Conservation (phyloP, 2,797 vertebrate genomes). For the Tarsius wallacei region DNA sequence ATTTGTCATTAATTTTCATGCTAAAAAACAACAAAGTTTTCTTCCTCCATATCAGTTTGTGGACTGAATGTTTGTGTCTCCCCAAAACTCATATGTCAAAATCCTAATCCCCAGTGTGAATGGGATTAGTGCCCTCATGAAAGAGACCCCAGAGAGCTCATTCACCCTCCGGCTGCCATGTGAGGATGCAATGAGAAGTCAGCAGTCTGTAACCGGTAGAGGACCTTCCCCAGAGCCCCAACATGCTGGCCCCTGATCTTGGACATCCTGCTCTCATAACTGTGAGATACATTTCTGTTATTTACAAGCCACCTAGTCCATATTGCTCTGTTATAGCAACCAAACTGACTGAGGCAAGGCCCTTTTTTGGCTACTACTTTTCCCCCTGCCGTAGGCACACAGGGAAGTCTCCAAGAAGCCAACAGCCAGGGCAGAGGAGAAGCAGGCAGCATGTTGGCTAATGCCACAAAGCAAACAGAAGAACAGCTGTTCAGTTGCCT, state of each 20-base stretch:
- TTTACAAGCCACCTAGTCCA: too few relatives aligned
- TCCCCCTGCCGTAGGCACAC: neutral
- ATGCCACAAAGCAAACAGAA: rapidly evolving
- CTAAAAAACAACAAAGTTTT: neutral
- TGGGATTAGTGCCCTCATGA: neutral
- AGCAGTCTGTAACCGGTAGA: neutral
- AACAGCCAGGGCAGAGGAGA: too few relatives aligned
- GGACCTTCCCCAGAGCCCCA: neutral
- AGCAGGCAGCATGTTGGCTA: rapidly evolving
- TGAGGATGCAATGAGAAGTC: too few relatives aligned
- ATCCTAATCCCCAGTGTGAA: neutral
- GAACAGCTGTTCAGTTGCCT: neutral
- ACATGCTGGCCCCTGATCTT: neutral
- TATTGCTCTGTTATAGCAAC: too few relatives aligned
- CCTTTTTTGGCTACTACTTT: neutral
- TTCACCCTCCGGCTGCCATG: neutral
- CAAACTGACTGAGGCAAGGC: neutral
- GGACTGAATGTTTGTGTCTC: neutral
- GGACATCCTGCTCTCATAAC: neutral
- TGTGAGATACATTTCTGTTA: too few relatives aligned
- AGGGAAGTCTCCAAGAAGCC: neutral
- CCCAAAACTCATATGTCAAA: neutral
- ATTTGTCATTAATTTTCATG: neutral
- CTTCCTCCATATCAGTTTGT: neutral
- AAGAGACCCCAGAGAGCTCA: neutral